phyloP scores from a whole-genome alignment of 2,888 invertebrate species.

The Torymus tubicola region DNA sequence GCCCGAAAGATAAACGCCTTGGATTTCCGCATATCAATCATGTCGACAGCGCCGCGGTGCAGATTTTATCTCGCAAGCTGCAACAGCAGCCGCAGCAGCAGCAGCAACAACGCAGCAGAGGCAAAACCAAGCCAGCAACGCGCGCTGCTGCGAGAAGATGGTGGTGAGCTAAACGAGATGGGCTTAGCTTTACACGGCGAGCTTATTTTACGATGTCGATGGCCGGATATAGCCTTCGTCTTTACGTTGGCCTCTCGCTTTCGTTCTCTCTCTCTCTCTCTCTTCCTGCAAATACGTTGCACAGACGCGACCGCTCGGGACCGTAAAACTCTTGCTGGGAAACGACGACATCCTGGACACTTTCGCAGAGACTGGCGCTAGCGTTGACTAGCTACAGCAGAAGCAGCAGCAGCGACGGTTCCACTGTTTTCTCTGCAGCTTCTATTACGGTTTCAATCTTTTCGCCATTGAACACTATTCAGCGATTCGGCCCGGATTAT shows the following conservation, averaged over 20 bases:
- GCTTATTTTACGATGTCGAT: conserved; percentile 61
- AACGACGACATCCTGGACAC: conserved; percentile 15
- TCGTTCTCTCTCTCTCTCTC: not conserved
- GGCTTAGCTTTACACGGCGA: conserved; percentile 56
- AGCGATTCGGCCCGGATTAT: not conserved
- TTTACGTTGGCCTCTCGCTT: conserved; percentile 17
- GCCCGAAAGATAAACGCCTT: conserved; percentile 54
- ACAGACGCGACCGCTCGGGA: not conserved
- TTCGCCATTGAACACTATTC: not conserved
- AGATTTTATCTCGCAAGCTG: conserved; percentile 51
- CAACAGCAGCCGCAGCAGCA: not conserved
- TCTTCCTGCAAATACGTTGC: not conserved
- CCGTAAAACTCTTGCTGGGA: conserved; percentile 31
- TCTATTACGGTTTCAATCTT: not conserved
- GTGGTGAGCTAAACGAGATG: conserved; percentile 50
- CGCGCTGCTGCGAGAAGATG: not conserved
- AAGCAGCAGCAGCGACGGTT: not conserved
- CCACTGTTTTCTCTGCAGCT: not conserved
- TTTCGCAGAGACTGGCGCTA: conserved; percentile 1
- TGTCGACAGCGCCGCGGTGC: conserved; percentile 44
- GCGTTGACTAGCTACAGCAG: too few relatives aligned
- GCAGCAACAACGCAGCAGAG: not conserved
- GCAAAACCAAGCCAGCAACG: not conserved
- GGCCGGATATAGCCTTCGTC: conserved; percentile 55
- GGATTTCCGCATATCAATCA: conserved; percentile 59